These are phyloP conservation scores for Lerista edwardsae DNA, from an alignment of 2,797 vertebrate genomes.

Conservation along the genomic window DNA sequence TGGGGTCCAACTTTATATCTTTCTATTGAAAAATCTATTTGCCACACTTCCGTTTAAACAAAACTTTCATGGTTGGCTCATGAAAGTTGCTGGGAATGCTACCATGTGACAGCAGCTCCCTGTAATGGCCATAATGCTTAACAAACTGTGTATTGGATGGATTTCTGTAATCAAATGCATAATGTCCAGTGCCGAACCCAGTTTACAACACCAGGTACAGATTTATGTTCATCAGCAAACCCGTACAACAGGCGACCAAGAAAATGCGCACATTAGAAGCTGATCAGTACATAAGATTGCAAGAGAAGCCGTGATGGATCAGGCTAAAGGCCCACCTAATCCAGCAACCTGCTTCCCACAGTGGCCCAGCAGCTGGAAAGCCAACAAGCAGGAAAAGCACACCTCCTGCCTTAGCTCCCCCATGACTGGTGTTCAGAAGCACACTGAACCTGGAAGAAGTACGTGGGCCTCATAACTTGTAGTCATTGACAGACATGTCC, in stretches of 20 bases:
- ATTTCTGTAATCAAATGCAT: background rate
- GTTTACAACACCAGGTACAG: background rate
- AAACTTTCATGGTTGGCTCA: background rate
- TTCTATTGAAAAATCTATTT: too few species aligned
- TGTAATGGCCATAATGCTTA: background rate
- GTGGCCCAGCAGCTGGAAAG: too few species aligned
- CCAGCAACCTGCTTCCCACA: too few species aligned
- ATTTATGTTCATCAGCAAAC: background rate
- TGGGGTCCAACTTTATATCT: background rate
- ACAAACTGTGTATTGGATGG: background rate
- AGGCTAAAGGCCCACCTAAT: too few species aligned
- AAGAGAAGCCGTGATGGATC: too few species aligned
- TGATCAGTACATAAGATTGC: background rate
- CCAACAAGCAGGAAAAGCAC: too few species aligned
- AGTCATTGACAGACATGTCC: too few species aligned
- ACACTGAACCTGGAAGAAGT: too few species aligned
- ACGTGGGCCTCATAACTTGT: too few species aligned
- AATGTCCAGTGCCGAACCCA: background rate
- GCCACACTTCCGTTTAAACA: too few species aligned
- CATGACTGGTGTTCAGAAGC: too few species aligned
- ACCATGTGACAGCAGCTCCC: background rate
- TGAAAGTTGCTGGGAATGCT: background rate
- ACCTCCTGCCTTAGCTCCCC: too few species aligned
- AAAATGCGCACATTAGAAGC: background rate
- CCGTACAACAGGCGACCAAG: background rate